Percentiles rank a stretch among this genome's conserved stretches.
These are phyloP conservation scores for Protosalanx chinensis DNA, from an alignment of 2,797 vertebrate species.

Conservation along the genomic window DNA sequence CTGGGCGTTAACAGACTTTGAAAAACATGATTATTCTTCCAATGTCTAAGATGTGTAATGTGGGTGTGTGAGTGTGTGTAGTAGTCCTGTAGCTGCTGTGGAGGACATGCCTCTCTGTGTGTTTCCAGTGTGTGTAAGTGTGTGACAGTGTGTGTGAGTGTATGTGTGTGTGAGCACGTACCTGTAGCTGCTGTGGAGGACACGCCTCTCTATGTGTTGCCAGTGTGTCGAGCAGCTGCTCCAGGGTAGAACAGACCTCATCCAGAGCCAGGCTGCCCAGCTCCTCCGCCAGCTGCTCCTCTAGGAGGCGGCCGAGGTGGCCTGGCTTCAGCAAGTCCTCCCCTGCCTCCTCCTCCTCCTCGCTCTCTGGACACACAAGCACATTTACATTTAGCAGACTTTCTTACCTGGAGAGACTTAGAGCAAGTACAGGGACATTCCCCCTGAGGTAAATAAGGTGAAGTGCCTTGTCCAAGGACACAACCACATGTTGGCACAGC, in stretches of 20 bases:
- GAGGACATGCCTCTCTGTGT: not conserved
- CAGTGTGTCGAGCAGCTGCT: conserved; percentile 76
- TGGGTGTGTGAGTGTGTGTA: too few relatives aligned
- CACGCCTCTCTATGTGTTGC: conserved; percentile 77
- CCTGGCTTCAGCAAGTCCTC: conserved; percentile 78
- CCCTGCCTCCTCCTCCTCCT: conserved; percentile 28
- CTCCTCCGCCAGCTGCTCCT: conserved; percentile 80
- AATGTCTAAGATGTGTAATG: too few relatives aligned
- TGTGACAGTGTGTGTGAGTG: not conserved
- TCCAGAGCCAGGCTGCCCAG: conserved; percentile 78
- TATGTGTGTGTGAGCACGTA: conserved; percentile 46
- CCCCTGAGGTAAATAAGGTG: too few relatives aligned
- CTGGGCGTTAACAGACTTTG: too few relatives aligned
- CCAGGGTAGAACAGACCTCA: conserved; percentile 68
- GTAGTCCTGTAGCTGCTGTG: not conserved
- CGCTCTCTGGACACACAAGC: conserved; percentile 44
- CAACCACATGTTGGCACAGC: too few relatives aligned
- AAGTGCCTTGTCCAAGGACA: too few relatives aligned
- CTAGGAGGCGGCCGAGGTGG: conserved; percentile 84
- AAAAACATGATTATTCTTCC: too few relatives aligned
- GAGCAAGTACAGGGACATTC: too few relatives aligned
- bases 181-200: conserved; percentile 74
- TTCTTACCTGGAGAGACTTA: too few relatives aligned
- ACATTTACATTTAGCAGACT: not conserved
- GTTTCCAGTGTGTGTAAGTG: not conserved